Percentiles rank a stretch among this genome's conserved stretches.
These are phyloP conservation scores for Philereme transversata DNA, from an alignment of 2,888 invertebrate species.

Conservation along the genomic window DNA sequence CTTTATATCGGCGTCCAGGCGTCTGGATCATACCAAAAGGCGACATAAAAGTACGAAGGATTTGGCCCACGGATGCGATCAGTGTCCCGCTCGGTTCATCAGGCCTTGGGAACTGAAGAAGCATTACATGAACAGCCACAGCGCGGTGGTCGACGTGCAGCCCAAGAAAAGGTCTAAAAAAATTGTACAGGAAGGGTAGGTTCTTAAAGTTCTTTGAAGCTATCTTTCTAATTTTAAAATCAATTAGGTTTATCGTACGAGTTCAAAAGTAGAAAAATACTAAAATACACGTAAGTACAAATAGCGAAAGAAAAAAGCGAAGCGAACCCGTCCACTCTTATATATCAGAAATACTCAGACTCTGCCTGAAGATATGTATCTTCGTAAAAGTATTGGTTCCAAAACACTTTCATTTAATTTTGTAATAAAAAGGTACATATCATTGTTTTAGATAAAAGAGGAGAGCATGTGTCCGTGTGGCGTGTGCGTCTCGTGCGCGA, in stretches of 20 bases:
- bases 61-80: constrained; percentile 60
- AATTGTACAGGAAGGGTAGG: constrained; percentile 32
- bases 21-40: constrained; percentile 69
- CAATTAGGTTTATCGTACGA: no score
- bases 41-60: constrained; percentile 58
- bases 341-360: no score
- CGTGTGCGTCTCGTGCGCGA: constrained; percentile 62
- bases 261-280: no score
- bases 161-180: constrained; percentile 36
- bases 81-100: constrained; percentile 66
- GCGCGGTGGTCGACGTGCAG: constrained; percentile 43
- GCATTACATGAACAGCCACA: constrained; percentile 60
- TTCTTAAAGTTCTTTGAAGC: not conserved
- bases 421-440: no score
- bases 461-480: constrained; percentile 60
- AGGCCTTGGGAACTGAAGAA: constrained; percentile 70
- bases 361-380: no score
- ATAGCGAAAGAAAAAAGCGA: no score
- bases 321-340: no score
- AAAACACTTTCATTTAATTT: no score
- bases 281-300: no score
- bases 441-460: constrained; percentile 62
- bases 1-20: constrained; percentile 69
- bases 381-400: no score
- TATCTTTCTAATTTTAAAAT: no score